These are phyloP conservation scores for Papilio demoleus DNA, from an alignment of 2,888 invertebrate species.

Conservation along the genomic window DNA sequence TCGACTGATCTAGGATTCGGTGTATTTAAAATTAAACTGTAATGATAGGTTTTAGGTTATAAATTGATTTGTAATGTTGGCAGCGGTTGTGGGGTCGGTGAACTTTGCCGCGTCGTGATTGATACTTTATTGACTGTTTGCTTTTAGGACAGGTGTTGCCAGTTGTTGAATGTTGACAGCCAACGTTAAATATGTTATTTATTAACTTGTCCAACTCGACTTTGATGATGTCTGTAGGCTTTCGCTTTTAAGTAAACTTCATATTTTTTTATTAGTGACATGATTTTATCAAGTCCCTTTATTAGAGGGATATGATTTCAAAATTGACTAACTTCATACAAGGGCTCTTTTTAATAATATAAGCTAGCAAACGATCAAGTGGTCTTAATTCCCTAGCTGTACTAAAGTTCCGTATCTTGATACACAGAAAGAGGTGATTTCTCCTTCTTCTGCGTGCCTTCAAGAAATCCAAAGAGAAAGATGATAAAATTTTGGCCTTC, in stretches of 20 bases:
- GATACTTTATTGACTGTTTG: constrained; percentile 48
- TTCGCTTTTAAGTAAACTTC: constrained; percentile 4
- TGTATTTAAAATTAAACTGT: constrained; percentile 35
- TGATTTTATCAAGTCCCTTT: too few species aligned
- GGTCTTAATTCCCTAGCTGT: too few species aligned
- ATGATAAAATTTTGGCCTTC: too few species aligned
- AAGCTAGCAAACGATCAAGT: too few species aligned
- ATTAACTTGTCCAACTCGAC: constrained; percentile 29
- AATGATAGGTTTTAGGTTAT: constrained; percentile 27
- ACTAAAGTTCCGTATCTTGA: too few species aligned
- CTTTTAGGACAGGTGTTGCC: constrained; percentile 55
- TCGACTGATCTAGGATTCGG: constrained; percentile 20
- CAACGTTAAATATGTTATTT: constrained; percentile 32
- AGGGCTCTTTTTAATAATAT: too few species aligned
- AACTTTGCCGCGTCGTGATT: constrained; percentile 45
- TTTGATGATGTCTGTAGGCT: constrained; percentile 16
- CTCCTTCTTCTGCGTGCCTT: too few species aligned
- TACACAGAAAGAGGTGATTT: too few species aligned
- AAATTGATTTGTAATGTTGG: constrained; percentile 41
- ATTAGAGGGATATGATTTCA: too few species aligned
- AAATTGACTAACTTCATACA: too few species aligned
- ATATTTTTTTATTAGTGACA: neutral
- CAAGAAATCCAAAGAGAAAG: too few species aligned
- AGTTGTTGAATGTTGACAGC: constrained; percentile 28
- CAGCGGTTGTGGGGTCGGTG: constrained; percentile 46